Evolutionary conservation across 2,797 vertebrate genomes (phyloP), one percentile per base, ranked within the genome.

Genomic region (Tachyglossus aculeatus): DNA sequence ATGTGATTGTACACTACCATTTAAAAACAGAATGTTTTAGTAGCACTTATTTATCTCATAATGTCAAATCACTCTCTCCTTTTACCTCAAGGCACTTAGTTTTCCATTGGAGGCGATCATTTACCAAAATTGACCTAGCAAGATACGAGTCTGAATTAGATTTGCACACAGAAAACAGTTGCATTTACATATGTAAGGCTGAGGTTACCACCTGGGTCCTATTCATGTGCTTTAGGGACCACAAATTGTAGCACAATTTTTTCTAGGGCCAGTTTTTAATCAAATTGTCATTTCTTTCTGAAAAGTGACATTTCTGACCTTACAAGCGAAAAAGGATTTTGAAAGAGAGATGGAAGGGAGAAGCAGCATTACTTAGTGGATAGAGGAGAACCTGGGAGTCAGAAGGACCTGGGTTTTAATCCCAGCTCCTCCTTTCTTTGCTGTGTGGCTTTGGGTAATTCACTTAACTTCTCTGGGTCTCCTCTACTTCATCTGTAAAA

Each of bases 251-350:
- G 33, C 34, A 19, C 32, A 74, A 54, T 73, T 77, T 78, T n/a
- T 83, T 71, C 64, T 67, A 51, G 62, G 50, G 51, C 19, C 71
- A 67, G 60, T 57, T 72, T 79, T 79, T 75, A 63, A 79, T 73
- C 67, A 72, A 67, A 66, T 22, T 68, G 51, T 61, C 52, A 51
- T 74, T 50, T 66, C 48, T 53, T 73, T 39, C 68, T 77, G 64
- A 77, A 74, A 77, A 55, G 67, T 36, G 54, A 19, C 51, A 45
- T 52, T 74, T 62, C 48, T 64, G 56, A 77, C 48, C 61, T 48
- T 52, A 22, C 27, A 4, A 45, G 41, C 44, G 50, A 68, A 43
- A 21, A 41, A 47, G 47, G 58, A 65, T 48, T 62, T 79, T 66
- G 61, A 75, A 74, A 56, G n/a, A 5, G 14, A 47, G 11, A 47